These are phyloP conservation scores for Anoplius nigerrimus DNA, from an alignment of 2,888 invertebrate species.

Conservation along the genomic window DNA sequence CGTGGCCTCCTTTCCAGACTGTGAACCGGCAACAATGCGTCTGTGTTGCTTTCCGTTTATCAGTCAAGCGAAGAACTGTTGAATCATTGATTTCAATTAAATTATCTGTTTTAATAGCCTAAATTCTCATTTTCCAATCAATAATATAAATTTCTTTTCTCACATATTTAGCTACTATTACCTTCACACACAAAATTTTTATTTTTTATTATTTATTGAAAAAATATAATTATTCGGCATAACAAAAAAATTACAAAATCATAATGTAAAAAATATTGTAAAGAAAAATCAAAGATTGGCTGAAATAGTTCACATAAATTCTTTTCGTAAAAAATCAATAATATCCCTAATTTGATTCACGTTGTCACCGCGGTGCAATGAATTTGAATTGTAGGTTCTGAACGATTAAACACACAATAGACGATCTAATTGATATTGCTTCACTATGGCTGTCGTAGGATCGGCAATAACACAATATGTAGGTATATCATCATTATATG, in stretches of 20 bases:
- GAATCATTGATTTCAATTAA: background rate
- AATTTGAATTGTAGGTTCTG: background rate
- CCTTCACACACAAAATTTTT: background rate
- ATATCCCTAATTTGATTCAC: constrained; percentile 25
- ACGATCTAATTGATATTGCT: too few species aligned
- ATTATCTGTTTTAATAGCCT: too few species aligned
- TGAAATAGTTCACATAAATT: too few species aligned
- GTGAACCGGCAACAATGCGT: constrained; percentile 35
- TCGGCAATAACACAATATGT: too few species aligned
- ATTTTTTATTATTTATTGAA: background rate
- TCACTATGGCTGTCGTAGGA: too few species aligned
- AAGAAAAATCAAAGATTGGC: too few species aligned
- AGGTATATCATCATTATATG: too few species aligned
- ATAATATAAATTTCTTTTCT: background rate
- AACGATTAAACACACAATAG: background rate
- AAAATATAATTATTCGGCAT: too few species aligned
- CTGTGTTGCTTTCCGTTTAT: constrained; percentile 24
- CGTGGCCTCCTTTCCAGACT: constrained; percentile 37
- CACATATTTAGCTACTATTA: too few species aligned
- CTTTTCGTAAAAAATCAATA: constrained; percentile 33
- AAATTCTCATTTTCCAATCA: background rate
- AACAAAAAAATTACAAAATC: background rate
- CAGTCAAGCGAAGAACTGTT: constrained; percentile 32
- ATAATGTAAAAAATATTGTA: background rate
- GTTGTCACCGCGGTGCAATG: constrained; percentile 12